Evolutionary conservation across 2,797 vertebrate species (phyloP).

Genomic region (Sorex maritimensis): DNA sequence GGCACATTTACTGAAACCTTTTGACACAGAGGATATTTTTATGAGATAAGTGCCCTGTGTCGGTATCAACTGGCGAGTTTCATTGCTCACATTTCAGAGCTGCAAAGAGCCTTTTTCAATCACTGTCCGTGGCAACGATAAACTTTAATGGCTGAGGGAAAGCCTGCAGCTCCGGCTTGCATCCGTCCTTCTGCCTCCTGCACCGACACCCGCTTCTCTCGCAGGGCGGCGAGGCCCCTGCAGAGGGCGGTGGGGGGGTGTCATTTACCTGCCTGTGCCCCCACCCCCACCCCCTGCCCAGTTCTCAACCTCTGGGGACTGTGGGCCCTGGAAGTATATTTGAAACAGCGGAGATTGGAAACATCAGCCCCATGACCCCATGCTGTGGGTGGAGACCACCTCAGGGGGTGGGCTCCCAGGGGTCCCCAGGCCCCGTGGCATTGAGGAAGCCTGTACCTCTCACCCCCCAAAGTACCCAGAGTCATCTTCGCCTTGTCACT

Average conservation of each 20-base stretch:
- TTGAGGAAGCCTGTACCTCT: not conserved
- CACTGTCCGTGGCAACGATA: constrained; percentile 86
- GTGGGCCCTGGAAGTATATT: not conserved
- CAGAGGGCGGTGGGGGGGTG: fast-evolving
- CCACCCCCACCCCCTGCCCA: not conserved
- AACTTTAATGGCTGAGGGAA: constrained; percentile 86
- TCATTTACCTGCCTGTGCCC: not conserved
- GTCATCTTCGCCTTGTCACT: not conserved
- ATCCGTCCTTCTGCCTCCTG: constrained; percentile 17
- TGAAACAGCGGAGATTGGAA: not conserved
- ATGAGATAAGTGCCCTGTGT: constrained; percentile 90
- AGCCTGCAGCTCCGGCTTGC: constrained; percentile 70
- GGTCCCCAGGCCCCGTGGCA: not conserved
- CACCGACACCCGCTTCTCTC: not conserved
- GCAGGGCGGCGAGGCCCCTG: not conserved
- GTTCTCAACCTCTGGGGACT: not conserved
- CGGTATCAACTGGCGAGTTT: constrained; percentile 88
- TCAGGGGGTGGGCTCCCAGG: not conserved
- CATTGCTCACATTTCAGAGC: constrained; percentile 89
- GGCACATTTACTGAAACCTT: constrained; percentile 90
- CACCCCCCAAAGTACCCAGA: not conserved
- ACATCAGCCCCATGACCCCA: not conserved
- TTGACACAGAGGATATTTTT: constrained; percentile 91
- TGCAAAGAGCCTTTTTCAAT: constrained; percentile 91
- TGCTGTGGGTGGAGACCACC: too few species aligned